Conservation (phyloP, 2,797 vertebrate genomes). For the Cyclopterus lumpus region DNA sequence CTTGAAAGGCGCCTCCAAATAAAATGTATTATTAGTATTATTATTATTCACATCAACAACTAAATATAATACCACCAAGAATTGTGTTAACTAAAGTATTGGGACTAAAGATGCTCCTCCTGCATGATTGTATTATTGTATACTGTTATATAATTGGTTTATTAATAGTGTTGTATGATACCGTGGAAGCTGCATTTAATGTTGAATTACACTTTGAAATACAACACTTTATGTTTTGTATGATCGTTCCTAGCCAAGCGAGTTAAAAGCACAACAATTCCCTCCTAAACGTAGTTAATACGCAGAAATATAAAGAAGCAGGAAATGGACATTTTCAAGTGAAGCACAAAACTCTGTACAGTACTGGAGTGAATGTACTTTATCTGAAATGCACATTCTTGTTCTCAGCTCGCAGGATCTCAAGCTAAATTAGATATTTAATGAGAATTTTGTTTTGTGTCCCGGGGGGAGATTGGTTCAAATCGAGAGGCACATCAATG, state of each 20-base stretch:
- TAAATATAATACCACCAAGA: background rate
- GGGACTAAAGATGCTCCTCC: background rate
- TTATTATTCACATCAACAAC: background rate
- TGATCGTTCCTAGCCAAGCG: background rate
- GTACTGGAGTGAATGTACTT: background rate
- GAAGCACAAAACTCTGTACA: background rate
- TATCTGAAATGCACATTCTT: conserved; percentile 30
- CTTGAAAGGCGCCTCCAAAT: too few relatives aligned
- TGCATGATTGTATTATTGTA: background rate
- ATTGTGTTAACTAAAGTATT: too few relatives aligned
- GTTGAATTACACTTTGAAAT: background rate
- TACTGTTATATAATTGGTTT: background rate
- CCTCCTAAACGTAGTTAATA: background rate
- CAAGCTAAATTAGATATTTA: conserved; percentile 29
- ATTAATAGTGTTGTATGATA: background rate
- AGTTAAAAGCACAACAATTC: background rate
- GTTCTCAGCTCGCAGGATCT: conserved; percentile 21
- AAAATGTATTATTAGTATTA: too few relatives aligned
- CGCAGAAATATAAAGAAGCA: background rate
- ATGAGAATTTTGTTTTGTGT: conserved; percentile 39
- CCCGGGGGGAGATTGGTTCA: conserved; percentile 32
- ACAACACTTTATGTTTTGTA: background rate
- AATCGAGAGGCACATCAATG: conserved; percentile 46
- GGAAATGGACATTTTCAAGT: background rate
- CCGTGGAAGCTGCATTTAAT: background rate